Conservation (phyloP, 1,140 invertebrate genomes). For the Drosophila pectinifera region DNA sequence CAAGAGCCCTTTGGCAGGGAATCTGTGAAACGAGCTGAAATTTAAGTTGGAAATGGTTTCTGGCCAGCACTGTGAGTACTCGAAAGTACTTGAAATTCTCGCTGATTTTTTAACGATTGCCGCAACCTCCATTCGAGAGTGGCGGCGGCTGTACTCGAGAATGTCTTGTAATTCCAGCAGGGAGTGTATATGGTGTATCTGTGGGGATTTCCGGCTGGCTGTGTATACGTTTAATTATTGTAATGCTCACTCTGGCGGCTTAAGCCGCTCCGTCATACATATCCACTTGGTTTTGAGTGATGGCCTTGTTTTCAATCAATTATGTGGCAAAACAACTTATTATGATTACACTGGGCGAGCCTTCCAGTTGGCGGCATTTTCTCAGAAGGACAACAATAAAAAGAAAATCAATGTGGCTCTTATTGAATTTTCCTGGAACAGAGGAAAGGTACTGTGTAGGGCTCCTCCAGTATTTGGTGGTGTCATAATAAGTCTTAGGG, state of each 20-base stretch:
- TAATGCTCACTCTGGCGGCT: conserved; percentile 64
- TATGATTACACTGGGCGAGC: conserved; percentile 21
- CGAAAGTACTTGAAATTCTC: conserved; percentile 53
- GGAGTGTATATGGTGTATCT: conserved; percentile 3
- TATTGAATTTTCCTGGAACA: conserved; percentile 7
- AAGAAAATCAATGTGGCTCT: conserved; percentile 12
- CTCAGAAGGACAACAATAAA: conserved; percentile 12
- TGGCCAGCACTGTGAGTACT: conserved; percentile 12
- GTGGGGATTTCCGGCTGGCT: conserved; percentile 10
- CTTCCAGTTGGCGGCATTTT: conserved; percentile 1
- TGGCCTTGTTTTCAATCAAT: conserved; percentile 68
- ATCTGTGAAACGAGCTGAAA: conserved; percentile 6
- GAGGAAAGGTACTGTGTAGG: conserved; percentile 5
- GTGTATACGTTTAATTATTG: conserved; percentile 65
- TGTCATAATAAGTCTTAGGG: conserved; percentile 29
- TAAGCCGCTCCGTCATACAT: conserved; percentile 39
- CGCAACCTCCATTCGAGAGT: conserved; percentile 26
- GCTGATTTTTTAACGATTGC: conserved; percentile 57
- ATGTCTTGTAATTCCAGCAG: conserved; percentile 52
- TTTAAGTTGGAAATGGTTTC: conserved; percentile 21
- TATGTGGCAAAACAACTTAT: conserved; percentile 58
- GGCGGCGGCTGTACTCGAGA: conserved; percentile 22
- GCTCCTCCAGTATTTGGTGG: conserved; percentile 3
- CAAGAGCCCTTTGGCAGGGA: neutral
- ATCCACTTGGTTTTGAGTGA: conserved; percentile 48